A percentile compares a stretch with the other conserved stretches of the same genome.
phyloP scores from a whole-genome alignment of 2,797 vertebrate species.

The Chiloscyllium punctatum region DNA sequence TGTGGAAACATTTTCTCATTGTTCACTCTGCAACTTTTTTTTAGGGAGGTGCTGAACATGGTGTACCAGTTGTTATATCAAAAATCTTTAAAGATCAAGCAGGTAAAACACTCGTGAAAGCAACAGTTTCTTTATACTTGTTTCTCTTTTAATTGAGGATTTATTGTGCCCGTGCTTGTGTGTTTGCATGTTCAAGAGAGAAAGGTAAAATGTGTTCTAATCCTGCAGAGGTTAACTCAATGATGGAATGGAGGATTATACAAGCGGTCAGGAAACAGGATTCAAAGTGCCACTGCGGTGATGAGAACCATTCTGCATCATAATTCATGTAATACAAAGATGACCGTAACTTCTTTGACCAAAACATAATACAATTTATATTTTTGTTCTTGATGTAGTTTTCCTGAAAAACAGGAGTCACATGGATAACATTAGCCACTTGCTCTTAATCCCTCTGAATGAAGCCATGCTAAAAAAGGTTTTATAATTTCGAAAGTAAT shows the following conservation, averaged over 20 bases:
- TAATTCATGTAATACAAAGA: not conserved
- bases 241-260: not conserved
- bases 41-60: constrained; percentile 87
- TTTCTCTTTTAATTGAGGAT: not conserved
- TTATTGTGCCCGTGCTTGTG: not conserved
- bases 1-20: not conserved
- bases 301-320: not conserved
- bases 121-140: not conserved
- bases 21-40: constrained; percentile 47
- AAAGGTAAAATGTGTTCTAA: not conserved
- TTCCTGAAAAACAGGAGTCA: not conserved
- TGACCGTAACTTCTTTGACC: not conserved
- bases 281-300: not conserved
- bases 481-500: not conserved
- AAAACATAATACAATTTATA: not conserved
- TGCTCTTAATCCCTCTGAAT: not conserved
- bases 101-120: constrained; percentile 63
- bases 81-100: constrained; percentile 92
- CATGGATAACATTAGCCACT: not conserved
- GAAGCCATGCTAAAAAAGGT: not conserved
- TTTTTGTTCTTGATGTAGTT: not conserved
- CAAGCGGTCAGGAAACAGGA: not conserved
- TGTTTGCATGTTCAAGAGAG: not conserved
- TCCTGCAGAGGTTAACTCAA: not conserved
- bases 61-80: constrained; percentile 88